These are phyloP conservation scores for Cecropterus lyciades DNA, from an alignment of 1,140 invertebrate species.

Conservation along the genomic window DNA sequence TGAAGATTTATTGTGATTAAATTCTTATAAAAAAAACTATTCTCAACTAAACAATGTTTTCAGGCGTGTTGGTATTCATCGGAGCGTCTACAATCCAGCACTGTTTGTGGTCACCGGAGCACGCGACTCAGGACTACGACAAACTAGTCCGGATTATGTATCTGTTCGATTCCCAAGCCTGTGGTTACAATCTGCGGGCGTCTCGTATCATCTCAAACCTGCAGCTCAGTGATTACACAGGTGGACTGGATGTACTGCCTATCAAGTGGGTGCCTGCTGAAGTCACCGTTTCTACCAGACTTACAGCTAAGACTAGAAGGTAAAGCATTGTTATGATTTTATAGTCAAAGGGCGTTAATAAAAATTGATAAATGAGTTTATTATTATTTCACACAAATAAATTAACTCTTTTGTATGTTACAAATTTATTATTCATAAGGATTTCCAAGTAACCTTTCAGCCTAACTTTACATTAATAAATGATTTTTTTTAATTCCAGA, in stretches of 20 bases:
- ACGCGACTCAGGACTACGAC: constrained; percentile 50
- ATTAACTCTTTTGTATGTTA: too few relatives aligned
- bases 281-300: constrained; percentile 53
- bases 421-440: too few relatives aligned
- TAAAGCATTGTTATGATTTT: too few relatives aligned
- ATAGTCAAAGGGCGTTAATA: too few relatives aligned
- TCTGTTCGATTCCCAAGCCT: constrained; percentile 62
- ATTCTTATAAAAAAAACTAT: too few relatives aligned
- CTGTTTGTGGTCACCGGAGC: constrained; percentile 62
- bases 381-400: too few relatives aligned
- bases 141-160: constrained; percentile 69
- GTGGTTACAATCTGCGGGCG: constrained; percentile 47
- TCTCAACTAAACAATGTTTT: constrained; percentile 2
- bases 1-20: too few relatives aligned
- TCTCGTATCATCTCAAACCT: constrained; percentile 47
- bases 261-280: constrained; percentile 55
- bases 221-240: constrained; percentile 53
- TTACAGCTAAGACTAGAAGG: constrained; percentile 61
- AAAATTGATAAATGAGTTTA: too few relatives aligned
- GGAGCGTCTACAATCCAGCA: constrained; percentile 48
- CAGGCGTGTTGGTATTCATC: constrained; percentile 58
- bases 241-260: constrained; percentile 47
- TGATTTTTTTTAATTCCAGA: constrained; percentile 45
- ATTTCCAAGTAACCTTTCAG: too few relatives aligned
- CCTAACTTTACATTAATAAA: background rate